Evolutionary conservation across 2,888 invertebrate species (phyloP), one percentile per base, ranked within the genome.

Genomic region (Cosmopolites sordidus): DNA sequence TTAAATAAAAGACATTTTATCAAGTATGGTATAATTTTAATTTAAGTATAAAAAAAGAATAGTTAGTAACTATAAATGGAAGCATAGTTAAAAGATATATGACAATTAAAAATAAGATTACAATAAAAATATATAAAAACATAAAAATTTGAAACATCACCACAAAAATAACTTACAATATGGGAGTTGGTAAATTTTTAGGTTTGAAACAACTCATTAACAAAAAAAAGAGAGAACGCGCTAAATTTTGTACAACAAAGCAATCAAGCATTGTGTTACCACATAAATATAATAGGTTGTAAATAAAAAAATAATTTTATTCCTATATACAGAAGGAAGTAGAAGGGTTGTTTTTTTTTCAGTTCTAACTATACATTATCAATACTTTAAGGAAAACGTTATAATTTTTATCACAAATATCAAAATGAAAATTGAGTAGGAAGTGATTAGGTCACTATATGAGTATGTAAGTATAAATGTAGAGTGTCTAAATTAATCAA

Each of bases 31-130:
- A 53, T 53, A 53, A 16, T 39, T 48, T 48, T 48, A 33, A 40
- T 53, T 30, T 48, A 53, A 39, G 38, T 53, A 53, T 53, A 49
- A 39, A 44, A 52, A 53, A 46, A 40, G 48, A 48, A 53, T 45
- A 47, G 39, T 51, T 44, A 47, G 42, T 46, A 51, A 51, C 51
- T 47, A 52, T 43, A 49, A 53, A 45, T 54, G 54, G 54, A 54
- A 54, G 54, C 54, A 54, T 54, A 44, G 42, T 15, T 33, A 46
- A 51, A 45, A 44, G 44, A 53, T 33, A 33, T 9, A 33, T 33
- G 11, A 3, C 11, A 11, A 33, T 11, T 33, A 12, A 12, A 33
- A 33, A 8, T 22, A 3, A 22, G 8, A 22, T 22, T 22, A 22
- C 22, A 22, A 22, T 22, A 33, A 9, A 33, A 33, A 33, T 33